Evolutionary conservation across 2,113 vertebrate genomes (phyloP).

Genomic region (Syngnathus floridae): DNA sequence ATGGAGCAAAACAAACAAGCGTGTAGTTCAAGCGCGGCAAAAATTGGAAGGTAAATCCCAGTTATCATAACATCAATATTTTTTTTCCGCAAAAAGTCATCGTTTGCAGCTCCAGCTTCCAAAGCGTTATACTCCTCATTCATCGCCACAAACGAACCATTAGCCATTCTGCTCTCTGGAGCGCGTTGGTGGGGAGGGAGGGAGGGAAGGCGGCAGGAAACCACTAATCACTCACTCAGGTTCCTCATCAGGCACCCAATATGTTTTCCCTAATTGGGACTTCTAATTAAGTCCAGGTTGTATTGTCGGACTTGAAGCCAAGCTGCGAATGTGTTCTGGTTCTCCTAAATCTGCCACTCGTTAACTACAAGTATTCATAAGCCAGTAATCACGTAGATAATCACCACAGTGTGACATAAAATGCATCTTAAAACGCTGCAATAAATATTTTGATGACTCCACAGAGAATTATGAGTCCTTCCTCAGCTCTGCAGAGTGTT

Average conservation of each 20-base stretch:
- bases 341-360: not conserved
- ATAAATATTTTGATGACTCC: slow-evolving; percentile 1
- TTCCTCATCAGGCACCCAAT: slow-evolving; percentile 41
- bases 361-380: slow-evolving; percentile 2
- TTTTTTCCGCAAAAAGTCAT: too few species aligned
- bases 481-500: not conserved
- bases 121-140: slow-evolving; percentile 35
- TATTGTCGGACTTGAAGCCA: slow-evolving; percentile 14
- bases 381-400: slow-evolving; percentile 2
- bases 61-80: too few species aligned
- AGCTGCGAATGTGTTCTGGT: slow-evolving; percentile 21
- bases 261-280: slow-evolving; percentile 35
- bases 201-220: slow-evolving; percentile 42
- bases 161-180: slow-evolving; percentile 32
- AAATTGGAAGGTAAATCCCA: not conserved
- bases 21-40: not conserved
- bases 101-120: slow-evolving; percentile 34
- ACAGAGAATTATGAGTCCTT: not conserved
- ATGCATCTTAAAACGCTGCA: not conserved
- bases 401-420: slow-evolving; percentile 4
- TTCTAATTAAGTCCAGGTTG: slow-evolving; percentile 46
- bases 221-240: slow-evolving; percentile 31
- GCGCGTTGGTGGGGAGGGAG: slow-evolving; percentile 7
- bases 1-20: not conserved
- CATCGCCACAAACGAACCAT: slow-evolving; percentile 31